Percentiles rank a stretch among this genome's conserved stretches.
Conservation (phyloP, 2,797 vertebrate genomes). For the Geotrypetes seraphini region DNA sequence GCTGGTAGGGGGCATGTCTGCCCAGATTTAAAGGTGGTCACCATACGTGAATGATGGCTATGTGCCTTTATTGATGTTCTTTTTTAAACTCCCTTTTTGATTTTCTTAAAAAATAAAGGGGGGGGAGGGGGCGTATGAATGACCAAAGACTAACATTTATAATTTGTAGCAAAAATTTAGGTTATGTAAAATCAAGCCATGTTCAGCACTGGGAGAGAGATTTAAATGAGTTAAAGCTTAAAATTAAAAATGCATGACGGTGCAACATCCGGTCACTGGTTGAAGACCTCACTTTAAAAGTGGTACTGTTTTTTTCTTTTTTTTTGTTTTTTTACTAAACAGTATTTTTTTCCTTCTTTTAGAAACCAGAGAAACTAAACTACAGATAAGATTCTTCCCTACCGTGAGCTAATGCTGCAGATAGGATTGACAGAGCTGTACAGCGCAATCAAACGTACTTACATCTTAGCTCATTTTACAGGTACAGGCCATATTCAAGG, state of each 20-base stretch:
- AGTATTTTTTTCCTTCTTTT: conserved; percentile 73
- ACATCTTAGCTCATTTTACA: conserved; percentile 85
- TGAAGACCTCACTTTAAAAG: conserved; percentile 69
- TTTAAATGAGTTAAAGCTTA: conserved; percentile 77
- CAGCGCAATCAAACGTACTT: conserved; percentile 83
- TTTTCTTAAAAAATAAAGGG: conserved; percentile 32
- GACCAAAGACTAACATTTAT: conserved; percentile 59
- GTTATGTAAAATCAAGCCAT: conserved; percentile 85
- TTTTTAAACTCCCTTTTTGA: conserved; percentile 25
- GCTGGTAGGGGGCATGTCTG: conserved; percentile 23
- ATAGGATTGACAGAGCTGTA: conserved; percentile 76
- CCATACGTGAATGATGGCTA: conserved; percentile 26
- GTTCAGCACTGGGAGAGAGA: conserved; percentile 79
- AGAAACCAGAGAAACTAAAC: conserved; percentile 70
- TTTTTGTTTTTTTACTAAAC: conserved; percentile 56
- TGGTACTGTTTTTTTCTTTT: conserved; percentile 57
- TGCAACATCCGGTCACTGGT: conserved; percentile 60
- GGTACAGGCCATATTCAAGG: conserved; percentile 90
- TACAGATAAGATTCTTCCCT: conserved; percentile 67
- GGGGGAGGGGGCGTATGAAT: conserved; percentile 58
- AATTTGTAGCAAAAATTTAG: conserved; percentile 75
- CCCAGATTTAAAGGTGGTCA: conserved; percentile 29
- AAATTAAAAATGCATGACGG: conserved; percentile 61
- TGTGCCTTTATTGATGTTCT: conserved; percentile 16
- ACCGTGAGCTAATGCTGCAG: conserved; percentile 52